A percentile compares a stretch with the other conserved stretches of the same genome.
Evolutionary conservation across 2,797 vertebrate species (phyloP).

Genomic region (Apodemus agrarius): DNA sequence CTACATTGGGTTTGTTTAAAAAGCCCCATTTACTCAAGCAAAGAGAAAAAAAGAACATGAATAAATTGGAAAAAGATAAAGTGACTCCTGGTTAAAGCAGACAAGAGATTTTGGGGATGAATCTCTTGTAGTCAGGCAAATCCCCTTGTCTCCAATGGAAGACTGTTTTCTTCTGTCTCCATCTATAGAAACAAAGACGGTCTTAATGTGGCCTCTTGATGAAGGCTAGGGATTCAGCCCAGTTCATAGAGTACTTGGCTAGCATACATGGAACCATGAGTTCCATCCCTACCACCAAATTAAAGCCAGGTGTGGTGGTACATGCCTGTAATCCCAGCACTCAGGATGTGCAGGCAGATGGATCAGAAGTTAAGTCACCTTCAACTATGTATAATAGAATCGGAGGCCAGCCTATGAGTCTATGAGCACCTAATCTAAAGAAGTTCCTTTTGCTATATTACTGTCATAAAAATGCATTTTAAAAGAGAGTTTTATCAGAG

Average conservation of each 20-base stretch:
- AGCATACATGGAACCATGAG: background rate
- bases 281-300: background rate
- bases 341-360: background rate
- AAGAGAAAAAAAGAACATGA: background rate
- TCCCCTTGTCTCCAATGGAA: background rate
- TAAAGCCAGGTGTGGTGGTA: background rate
- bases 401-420: background rate
- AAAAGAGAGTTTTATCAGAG: background rate
- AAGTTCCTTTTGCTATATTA: background rate
- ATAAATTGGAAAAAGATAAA: background rate
- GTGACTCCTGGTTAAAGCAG: background rate
- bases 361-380: background rate
- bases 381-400: background rate
- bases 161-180: conserved; percentile 10
- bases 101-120: background rate
- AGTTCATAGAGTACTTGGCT: background rate
- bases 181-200: conserved; percentile 19
- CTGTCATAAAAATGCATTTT: conserved; percentile 48
- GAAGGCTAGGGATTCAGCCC: background rate
- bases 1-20: background rate
- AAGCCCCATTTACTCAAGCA: background rate
- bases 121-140: background rate
- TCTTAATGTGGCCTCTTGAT: background rate
- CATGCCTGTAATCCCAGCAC: background rate
- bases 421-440: background rate